A percentile compares a stretch with the other conserved stretches of the same genome.
Evolutionary conservation across 2,797 vertebrate species (phyloP).

Genomic region (Poeciliopsis gracilis): DNA sequence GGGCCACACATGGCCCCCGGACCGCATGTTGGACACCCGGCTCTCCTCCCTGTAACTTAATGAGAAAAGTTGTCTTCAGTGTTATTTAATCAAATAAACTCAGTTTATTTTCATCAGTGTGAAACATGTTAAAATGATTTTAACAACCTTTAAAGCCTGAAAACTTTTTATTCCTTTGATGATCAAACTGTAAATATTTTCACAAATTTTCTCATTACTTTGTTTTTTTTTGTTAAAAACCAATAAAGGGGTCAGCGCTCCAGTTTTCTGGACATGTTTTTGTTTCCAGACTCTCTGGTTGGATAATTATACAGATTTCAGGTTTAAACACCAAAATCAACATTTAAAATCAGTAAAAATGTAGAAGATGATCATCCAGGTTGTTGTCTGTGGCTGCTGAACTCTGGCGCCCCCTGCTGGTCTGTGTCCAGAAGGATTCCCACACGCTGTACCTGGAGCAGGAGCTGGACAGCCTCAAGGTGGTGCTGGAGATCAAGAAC

Average conservation of each 20-base stretch:
- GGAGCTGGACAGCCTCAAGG: constrained; percentile 94
- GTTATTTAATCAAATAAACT: too few relatives aligned
- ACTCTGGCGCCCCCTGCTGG: constrained; percentile 34
- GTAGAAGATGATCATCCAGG: not conserved
- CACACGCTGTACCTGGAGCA: constrained; percentile 92
- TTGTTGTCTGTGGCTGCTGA: not conserved
- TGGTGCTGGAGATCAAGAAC: constrained; percentile 94
- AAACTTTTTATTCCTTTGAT: not conserved
- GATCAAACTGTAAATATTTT: not conserved
- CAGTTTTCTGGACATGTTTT: not conserved
- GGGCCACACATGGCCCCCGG: too few relatives aligned
- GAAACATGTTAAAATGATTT: too few relatives aligned
- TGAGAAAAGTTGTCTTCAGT: too few relatives aligned
- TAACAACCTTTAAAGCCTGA: not conserved
- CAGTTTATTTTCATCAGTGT: too few relatives aligned
- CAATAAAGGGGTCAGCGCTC: not conserved
- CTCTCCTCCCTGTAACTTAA: too few relatives aligned
- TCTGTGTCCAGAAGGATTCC: constrained; percentile 83
- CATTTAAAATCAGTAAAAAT: not conserved
- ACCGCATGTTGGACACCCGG: too few relatives aligned
- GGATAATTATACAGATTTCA: not conserved
- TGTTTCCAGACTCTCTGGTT: not conserved
- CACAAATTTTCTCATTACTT: not conserved
- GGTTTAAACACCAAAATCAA: not conserved
- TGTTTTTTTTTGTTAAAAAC: too few relatives aligned